Base-by-base conservation (phyloP, 2,888 invertebrate genomes). In the Hylaea fasciaria region DNA sequence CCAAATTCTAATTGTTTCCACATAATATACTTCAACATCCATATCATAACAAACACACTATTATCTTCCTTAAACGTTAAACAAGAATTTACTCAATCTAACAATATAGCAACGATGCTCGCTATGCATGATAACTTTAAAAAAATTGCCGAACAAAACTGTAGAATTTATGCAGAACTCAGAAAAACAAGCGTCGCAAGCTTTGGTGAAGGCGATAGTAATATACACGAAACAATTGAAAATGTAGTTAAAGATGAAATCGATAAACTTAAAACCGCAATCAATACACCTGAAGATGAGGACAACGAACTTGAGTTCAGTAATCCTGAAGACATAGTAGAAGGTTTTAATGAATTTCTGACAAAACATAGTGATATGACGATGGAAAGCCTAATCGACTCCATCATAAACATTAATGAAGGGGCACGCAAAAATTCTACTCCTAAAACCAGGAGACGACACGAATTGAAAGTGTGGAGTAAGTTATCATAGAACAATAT, bases 121-220 rank as follows among this genome's bases (percentile, higher is more conserved):
- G 63, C 59, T 28, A 77, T 81, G 70, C 76, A 80, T 61, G 68
- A 67, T 43, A 68, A 77, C 54, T 69, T 81, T 35, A 72, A 68
- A 22, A 70, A 62, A 14, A 67, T 78, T 43, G 69, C 75, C 0
- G 71, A 71, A 44, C 73, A 69, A 39, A 73, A 75, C 48, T 72
- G 64, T 59, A 65, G 72, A 55, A 45, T 61, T 2, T 77, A 70
- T 55, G 57, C 67, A 44, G 61, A 70, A 40, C 53, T 77, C 0
- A 57, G 32, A 65, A 72, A 73, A 13, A 45, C 55, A 46, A 69
- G 55, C 17, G 53, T 41, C 49, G 5, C 39, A n/a, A n/a, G 57
- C 28, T 29, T 39, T 43, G 32, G 47, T 46, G 69, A 56, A 50
- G 64, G 57, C 49, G 45, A 51, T 40, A 64, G 52, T 35, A 60